Percentiles rank a stretch among this genome's conserved stretches.
Evolutionary conservation across 2,113 vertebrate genomes (phyloP).

Genomic region (Perca schrenkii): DNA sequence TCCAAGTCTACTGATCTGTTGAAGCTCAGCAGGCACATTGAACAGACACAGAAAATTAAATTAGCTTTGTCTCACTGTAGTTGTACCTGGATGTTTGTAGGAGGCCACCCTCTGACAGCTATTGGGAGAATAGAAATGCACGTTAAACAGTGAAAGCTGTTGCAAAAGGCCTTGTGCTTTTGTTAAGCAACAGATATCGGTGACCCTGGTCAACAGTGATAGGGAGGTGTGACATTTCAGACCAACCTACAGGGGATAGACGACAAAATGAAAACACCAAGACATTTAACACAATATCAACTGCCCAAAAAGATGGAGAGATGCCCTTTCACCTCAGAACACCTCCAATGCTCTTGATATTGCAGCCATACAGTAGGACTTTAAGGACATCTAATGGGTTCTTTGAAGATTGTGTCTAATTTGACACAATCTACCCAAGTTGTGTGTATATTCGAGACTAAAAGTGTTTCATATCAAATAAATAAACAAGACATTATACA

Average conservation of each 20-base stretch:
- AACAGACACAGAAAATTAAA: constrained; percentile 16
- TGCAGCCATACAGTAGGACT: neutral
- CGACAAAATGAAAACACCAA: constrained; percentile 16
- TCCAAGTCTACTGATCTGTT: constrained; percentile 37
- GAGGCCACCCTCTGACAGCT: constrained; percentile 76
- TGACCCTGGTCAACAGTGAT: constrained; percentile 30
- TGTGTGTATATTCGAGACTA: neutral
- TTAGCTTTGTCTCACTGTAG: constrained; percentile 1
- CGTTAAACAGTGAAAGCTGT: constrained; percentile 66
- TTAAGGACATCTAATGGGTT: neutral
- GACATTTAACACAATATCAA: neutral
- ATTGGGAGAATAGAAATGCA: constrained; percentile 77
- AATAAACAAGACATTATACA: neutral
- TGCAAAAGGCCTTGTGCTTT: constrained; percentile 5
- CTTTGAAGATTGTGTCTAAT: neutral
- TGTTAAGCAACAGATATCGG: neutral
- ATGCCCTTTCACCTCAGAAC: neutral
- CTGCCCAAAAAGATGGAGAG: neutral
- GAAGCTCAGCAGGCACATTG: constrained; percentile 32
- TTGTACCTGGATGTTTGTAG: constrained; percentile 82
- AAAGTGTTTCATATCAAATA: neutral
- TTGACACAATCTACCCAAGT: neutral
- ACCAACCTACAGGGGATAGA: constrained; percentile 33
- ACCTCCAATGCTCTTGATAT: neutral
- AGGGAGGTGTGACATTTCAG: constrained; percentile 21